phyloP scores from a whole-genome alignment of 2,888 invertebrate species.

The Lymantria dispar region DNA sequence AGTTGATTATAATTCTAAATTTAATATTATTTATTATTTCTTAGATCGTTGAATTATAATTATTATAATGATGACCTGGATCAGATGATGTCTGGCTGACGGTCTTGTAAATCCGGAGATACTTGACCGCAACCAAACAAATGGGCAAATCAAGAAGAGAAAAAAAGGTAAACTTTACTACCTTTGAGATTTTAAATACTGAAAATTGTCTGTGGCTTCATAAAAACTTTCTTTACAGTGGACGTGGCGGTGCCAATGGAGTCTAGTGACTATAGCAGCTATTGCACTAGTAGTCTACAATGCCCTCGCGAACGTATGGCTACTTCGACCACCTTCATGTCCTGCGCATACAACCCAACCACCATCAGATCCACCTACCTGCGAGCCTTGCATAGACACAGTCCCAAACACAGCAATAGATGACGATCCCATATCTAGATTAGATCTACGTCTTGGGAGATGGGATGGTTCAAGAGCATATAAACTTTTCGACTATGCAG shows the following conservation, averaged over 20 bases:
- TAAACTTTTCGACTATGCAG: conserved; percentile 87
- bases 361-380: conserved; percentile 51
- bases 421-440: conserved; percentile 75
- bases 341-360: conserved; percentile 41
- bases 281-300: conserved; percentile 84
- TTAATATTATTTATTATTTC: conserved; percentile 1
- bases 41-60: conserved; percentile 1
- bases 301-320: conserved; percentile 69
- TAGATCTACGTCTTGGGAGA: conserved; percentile 86
- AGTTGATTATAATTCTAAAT: neutral
- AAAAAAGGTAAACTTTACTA: conserved; percentile 48
- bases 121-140: conserved; percentile 35
- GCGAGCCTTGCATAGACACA: conserved; percentile 65
- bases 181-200: neutral
- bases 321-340: conserved; percentile 58
- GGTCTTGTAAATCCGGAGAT: conserved; percentile 29
- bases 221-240: conserved; percentile 45
- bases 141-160: conserved; percentile 54
- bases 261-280: conserved; percentile 85
- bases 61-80: conserved; percentile 10
- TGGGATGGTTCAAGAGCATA: conserved; percentile 88
- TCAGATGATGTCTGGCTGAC: conserved; percentile 31
- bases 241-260: conserved; percentile 85
- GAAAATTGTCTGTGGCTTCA: neutral
- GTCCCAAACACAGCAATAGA: conserved; percentile 49